Conservation (phyloP, 2,797 vertebrate species). For the Manis javanica region DNA sequence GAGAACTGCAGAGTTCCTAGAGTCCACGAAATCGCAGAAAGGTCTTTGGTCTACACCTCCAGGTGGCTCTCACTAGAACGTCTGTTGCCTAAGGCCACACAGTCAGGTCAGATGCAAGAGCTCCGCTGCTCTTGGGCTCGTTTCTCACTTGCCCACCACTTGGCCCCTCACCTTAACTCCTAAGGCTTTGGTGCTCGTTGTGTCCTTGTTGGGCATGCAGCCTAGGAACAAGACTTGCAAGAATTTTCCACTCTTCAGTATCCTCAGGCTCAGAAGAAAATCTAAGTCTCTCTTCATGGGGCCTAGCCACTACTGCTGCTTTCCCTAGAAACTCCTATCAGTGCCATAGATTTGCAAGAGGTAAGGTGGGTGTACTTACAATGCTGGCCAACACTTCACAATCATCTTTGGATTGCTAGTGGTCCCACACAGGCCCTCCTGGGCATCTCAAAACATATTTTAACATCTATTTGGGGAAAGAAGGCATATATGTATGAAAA, state of each 20-base stretch:
- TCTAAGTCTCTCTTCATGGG: not conserved
- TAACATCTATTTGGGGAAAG: not conserved
- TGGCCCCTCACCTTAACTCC: not conserved
- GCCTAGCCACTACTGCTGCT: not conserved
- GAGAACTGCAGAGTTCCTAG: not conserved
- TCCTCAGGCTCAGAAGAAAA: not conserved
- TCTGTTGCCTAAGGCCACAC: not conserved
- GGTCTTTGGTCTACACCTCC: not conserved
- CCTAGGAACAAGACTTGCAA: not conserved
- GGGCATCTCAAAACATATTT: not conserved
- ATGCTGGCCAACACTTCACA: not conserved
- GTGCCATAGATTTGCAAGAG: not conserved
- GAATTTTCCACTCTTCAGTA: not conserved
- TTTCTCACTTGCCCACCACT: not conserved
- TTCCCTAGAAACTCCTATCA: not conserved
- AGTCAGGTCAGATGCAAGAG: not conserved
- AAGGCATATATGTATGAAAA: not conserved
- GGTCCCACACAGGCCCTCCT: not conserved
- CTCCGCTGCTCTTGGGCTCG: too few relatives aligned
- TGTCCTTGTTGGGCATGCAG: not conserved
- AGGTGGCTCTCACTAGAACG: not conserved
- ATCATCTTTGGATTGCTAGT: not conserved
- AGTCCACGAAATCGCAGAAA: not conserved
- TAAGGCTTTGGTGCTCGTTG: not conserved
- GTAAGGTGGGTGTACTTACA: not conserved